Conservation (phyloP, 1,140 invertebrate species). For the Lasioglossum albipes region DNA sequence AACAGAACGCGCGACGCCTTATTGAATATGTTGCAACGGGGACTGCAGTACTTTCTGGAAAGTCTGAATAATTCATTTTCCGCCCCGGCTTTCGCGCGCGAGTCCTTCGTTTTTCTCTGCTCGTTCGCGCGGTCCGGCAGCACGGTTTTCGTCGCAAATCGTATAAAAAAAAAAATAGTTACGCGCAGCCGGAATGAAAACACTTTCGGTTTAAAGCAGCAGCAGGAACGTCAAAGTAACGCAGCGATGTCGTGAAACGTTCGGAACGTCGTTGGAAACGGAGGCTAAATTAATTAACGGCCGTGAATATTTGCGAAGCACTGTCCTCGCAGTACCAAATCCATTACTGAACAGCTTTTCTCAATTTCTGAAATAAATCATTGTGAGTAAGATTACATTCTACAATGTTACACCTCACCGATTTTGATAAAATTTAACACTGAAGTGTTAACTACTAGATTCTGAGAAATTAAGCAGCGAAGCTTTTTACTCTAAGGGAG, state of each 20-base stretch:
- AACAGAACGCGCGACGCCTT: background rate
- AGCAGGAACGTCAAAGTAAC: background rate
- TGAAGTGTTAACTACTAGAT: too few species aligned
- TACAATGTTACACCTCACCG: too few species aligned
- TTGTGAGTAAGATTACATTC: too few species aligned
- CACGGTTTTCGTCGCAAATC: background rate
- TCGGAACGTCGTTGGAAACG: background rate
- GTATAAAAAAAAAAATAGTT: background rate
- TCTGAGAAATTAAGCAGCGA: too few species aligned
- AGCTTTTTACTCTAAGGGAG: too few species aligned
- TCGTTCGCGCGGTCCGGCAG: background rate
- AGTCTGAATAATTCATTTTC: conserved; percentile 11
- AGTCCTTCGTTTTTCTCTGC: background rate
- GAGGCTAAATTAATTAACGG: background rate
- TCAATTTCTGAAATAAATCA: background rate
- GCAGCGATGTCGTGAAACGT: background rate
- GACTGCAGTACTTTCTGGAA: background rate
- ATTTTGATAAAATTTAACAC: too few species aligned
- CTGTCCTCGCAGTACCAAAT: too few species aligned
- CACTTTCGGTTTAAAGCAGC: conserved; percentile 5
- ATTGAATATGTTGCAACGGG: background rate
- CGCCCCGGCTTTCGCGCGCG: background rate
- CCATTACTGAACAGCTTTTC: background rate
- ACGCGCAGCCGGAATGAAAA: background rate
- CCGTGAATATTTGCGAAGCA: background rate